Conservation (phyloP, 2,888 invertebrate genomes). For the Nemoura dubitans region DNA sequence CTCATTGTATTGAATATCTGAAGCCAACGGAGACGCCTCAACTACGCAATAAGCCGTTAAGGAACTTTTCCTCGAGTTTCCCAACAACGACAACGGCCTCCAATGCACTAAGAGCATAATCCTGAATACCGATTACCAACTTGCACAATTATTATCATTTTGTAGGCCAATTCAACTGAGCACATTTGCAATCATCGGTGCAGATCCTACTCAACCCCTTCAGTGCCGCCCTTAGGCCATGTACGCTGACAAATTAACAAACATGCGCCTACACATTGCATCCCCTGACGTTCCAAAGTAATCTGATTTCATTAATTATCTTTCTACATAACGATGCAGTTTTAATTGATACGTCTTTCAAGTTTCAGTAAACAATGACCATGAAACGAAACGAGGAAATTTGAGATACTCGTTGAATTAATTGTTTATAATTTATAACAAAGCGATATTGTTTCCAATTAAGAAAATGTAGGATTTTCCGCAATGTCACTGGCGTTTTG, state of each 20-base stretch:
- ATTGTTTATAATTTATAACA: not conserved
- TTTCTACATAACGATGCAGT: not conserved
- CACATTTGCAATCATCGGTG: not conserved
- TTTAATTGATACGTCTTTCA: conserved; percentile 3
- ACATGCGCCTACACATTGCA: not conserved
- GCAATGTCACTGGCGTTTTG: not conserved
- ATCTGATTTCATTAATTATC: conserved; percentile 2
- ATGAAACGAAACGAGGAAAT: not conserved
- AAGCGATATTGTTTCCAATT: not conserved
- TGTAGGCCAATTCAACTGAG: not conserved
- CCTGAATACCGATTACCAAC: not conserved
- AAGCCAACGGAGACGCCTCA: not conserved
- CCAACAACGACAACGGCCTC: not conserved
- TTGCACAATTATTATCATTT: not conserved
- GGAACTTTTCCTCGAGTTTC: not conserved
- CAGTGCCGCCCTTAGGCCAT: not conserved
- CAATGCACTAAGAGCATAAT: not conserved
- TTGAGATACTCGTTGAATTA: not conserved
- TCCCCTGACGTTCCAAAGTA: not conserved
- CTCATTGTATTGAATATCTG: conserved; percentile 7
- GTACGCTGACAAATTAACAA: not conserved
- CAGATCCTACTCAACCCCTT: not conserved
- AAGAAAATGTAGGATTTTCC: not conserved
- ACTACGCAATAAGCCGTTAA: not conserved
- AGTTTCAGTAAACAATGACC: not conserved